These are phyloP conservation scores for Misgurnus mizolepis DNA, from an alignment of 2,113 vertebrate genomes.

Conservation along the genomic window DNA sequence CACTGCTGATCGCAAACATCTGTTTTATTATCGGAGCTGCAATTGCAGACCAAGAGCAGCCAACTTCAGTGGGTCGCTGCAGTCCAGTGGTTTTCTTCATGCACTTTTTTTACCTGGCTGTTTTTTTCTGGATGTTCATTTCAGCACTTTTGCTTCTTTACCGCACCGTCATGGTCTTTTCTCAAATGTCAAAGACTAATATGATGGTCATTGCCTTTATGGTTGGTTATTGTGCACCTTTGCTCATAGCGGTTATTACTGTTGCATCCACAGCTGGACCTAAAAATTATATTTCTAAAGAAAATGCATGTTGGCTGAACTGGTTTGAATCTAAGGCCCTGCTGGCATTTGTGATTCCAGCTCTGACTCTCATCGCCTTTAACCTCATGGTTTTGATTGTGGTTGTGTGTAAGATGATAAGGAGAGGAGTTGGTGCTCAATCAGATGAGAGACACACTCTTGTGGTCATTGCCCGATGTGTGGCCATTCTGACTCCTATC, in stretches of 20 bases:
- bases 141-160: slow-evolving; percentile 84
- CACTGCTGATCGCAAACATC: slow-evolving; percentile 77
- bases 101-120: slow-evolving; percentile 85
- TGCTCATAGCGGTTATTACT: slow-evolving; percentile 81
- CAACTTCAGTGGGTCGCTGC: slow-evolving; percentile 63
- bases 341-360: slow-evolving; percentile 82
- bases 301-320: slow-evolving; percentile 83
- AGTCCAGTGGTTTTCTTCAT: slow-evolving; percentile 83
- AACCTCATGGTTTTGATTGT: slow-evolving; percentile 80
- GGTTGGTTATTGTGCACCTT: slow-evolving; percentile 83
- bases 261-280: slow-evolving; percentile 76
- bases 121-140: slow-evolving; percentile 93
- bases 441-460: slow-evolving; percentile 42
- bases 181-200: slow-evolving; percentile 72
- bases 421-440: slow-evolving; percentile 66
- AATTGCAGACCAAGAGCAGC: slow-evolving; percentile 43
- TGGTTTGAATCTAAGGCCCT: slow-evolving; percentile 81
- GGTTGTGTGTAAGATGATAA: slow-evolving; percentile 79
- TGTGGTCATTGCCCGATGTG: not conserved
- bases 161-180: slow-evolving; percentile 79
- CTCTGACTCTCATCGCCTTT: slow-evolving; percentile 77
- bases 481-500: slow-evolving; percentile 71
- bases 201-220: slow-evolving; percentile 76
- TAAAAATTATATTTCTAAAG: slow-evolving; percentile 68
- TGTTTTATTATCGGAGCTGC: slow-evolving; percentile 79